phyloP scores from a whole-genome alignment of 2,888 invertebrate species.

The Coleophora deauratella region DNA sequence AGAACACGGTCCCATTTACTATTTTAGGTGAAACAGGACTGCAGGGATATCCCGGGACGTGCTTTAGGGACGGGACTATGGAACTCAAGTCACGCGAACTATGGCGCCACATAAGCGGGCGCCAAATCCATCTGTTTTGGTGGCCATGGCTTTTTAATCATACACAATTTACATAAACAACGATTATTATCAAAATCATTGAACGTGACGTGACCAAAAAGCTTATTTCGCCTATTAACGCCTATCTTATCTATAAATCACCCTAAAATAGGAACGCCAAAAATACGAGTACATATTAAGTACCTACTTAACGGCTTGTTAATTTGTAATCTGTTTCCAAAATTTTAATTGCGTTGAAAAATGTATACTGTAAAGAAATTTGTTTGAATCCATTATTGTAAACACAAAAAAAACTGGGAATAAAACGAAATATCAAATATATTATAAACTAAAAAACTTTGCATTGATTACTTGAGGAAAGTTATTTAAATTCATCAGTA shows the following conservation, averaged over 20 bases:
- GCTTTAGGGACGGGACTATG: slow-evolving; percentile 11
- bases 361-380: no score
- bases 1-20: background rate
- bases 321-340: no score
- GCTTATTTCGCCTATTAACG: background rate
- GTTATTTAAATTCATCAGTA: no score
- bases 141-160: background rate
- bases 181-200: slow-evolving; percentile 3
- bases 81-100: slow-evolving; percentile 49
- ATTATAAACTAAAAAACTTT: no score
- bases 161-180: slow-evolving; percentile 1
- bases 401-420: no score
- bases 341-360: no score
- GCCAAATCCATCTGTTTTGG: no score
- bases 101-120: slow-evolving; percentile 32
- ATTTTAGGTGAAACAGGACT: slow-evolving; percentile 12
- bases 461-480: no score
- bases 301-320: no score
- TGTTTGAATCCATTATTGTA: no score
- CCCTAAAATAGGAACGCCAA: slow-evolving; percentile 1
- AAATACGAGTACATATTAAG: no score
- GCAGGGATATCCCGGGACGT: slow-evolving; percentile 10
- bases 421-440: no score
- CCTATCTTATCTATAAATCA: slow-evolving; percentile 9
- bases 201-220: background rate